Conservation (phyloP, 2,113 vertebrate genomes). For the Addax nasomaculatus region DNA sequence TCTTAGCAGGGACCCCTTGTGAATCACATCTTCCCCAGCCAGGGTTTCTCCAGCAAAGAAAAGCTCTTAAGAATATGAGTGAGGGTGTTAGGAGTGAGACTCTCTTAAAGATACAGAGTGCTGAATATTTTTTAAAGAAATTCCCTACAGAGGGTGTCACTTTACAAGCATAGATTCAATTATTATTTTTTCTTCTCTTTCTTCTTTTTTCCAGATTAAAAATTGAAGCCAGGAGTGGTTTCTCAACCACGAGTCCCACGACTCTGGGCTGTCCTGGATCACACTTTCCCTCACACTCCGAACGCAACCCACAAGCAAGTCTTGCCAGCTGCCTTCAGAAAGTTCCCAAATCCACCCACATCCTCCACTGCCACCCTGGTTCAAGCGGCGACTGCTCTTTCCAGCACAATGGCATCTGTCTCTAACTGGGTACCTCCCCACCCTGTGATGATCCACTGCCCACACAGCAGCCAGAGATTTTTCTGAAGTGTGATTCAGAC, state of each 20-base stretch:
- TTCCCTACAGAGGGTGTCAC: background rate
- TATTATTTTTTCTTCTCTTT: background rate
- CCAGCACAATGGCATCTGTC: background rate
- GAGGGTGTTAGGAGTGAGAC: background rate
- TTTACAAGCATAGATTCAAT: background rate
- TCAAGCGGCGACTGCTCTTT: background rate
- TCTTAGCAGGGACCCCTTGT: background rate
- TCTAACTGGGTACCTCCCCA: background rate
- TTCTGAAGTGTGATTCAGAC: background rate
- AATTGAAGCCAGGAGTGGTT: background rate
- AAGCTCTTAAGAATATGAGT: background rate
- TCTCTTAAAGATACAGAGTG: background rate
- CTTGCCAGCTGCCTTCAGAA: background rate
- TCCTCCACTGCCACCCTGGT: too few relatives aligned
- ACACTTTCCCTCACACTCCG: background rate
- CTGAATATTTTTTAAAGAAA: background rate
- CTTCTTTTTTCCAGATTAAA: background rate
- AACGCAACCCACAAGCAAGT: background rate
- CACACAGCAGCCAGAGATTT: background rate
- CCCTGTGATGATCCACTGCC: accelerated
- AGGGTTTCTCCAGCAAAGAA: background rate
- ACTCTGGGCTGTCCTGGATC: background rate
- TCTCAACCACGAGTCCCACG: background rate
- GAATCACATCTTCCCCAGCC: background rate
- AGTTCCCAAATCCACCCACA: background rate